phyloP scores from a whole-genome alignment of 2,888 invertebrate species.

The Eretmocerus hayati region DNA sequence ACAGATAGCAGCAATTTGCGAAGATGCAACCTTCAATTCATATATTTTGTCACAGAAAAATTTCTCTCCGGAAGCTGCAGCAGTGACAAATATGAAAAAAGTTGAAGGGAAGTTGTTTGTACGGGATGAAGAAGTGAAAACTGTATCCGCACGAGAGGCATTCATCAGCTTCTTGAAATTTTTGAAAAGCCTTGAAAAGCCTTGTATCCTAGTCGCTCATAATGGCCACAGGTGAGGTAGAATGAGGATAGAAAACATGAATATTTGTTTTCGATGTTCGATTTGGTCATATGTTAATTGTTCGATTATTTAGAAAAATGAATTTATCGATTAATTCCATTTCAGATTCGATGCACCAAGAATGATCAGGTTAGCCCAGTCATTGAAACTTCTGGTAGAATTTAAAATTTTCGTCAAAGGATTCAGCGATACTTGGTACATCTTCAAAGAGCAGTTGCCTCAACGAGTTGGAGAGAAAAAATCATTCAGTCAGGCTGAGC shows the following conservation, averaged over 20 bases:
- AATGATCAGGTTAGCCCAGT: constrained; percentile 3
- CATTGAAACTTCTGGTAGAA: constrained; percentile 5
- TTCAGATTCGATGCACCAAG: constrained; percentile 10
- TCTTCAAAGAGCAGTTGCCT: background rate
- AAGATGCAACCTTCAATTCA: constrained; percentile 2
- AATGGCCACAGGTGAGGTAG: constrained; percentile 3
- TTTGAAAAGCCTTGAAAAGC: constrained; percentile 4
- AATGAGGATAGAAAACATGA: background rate
- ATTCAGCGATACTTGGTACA: background rate
- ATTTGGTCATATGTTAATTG: too few species aligned
- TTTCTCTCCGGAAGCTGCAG: constrained; percentile 2
- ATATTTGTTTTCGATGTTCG: too few species aligned
- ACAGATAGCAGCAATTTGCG: constrained; percentile 18
- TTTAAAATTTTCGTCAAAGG: constrained; percentile 2
- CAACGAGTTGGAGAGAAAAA: background rate
- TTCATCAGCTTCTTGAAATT: constrained; percentile 8
- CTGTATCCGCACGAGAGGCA: constrained; percentile 4
- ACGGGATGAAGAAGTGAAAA: constrained; percentile 1
- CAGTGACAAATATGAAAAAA: constrained; percentile 11
- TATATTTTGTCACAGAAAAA: constrained; percentile 18
- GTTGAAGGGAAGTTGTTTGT: constrained; percentile 10
- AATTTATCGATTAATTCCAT: too few species aligned
- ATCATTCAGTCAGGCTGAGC: background rate
- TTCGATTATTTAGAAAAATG: too few species aligned
- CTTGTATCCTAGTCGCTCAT: constrained; percentile 5